These are phyloP conservation scores for Liopterus haemorrhoidalis DNA, from an alignment of 2,888 invertebrate species.

Conservation along the genomic window DNA sequence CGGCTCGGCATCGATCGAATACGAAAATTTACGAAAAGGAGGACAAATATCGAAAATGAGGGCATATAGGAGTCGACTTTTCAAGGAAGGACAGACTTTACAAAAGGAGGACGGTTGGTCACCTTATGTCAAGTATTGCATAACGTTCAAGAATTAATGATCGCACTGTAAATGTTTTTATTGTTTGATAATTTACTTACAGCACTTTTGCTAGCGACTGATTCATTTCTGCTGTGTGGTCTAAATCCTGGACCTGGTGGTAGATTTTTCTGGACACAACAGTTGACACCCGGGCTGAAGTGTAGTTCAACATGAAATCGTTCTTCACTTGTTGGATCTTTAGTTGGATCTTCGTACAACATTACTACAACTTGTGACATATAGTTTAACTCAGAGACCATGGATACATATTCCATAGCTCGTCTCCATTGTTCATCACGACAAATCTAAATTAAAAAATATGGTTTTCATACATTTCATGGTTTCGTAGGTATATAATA, in stretches of 20 bases:
- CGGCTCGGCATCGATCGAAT: too few relatives aligned
- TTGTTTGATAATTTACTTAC: conserved; percentile 42
- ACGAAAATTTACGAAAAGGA: too few relatives aligned
- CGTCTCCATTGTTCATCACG: conserved; percentile 97
- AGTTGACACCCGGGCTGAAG: conserved; percentile 97
- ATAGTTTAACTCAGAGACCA: conserved; percentile 97
- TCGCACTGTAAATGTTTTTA: not conserved
- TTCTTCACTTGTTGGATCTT: conserved; percentile 85
- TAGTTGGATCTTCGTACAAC: conserved; percentile 97
- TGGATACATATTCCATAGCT: conserved; percentile 97
- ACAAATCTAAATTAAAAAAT: conserved; percentile 49
- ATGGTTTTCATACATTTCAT: not conserved
- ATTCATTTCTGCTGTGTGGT: conserved; percentile 84
- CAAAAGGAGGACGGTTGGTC: too few relatives aligned
- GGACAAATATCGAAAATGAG: too few relatives aligned
- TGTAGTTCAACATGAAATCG: conserved; percentile 97
- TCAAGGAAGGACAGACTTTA: too few relatives aligned
- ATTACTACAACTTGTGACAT: conserved; percentile 99
- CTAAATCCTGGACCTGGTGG: conserved; percentile 90
- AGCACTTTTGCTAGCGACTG: conserved; percentile 56
- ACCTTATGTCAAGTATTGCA: too few relatives aligned
- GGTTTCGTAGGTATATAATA: conserved; percentile 25
- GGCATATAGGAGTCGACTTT: too few relatives aligned
- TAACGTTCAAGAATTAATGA: too few relatives aligned
- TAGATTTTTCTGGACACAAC: conserved; percentile 90